Percentiles rank a stretch among this genome's conserved stretches.
Evolutionary conservation across 2,113 vertebrate species (phyloP).

Genomic region (Nanger granti): DNA sequence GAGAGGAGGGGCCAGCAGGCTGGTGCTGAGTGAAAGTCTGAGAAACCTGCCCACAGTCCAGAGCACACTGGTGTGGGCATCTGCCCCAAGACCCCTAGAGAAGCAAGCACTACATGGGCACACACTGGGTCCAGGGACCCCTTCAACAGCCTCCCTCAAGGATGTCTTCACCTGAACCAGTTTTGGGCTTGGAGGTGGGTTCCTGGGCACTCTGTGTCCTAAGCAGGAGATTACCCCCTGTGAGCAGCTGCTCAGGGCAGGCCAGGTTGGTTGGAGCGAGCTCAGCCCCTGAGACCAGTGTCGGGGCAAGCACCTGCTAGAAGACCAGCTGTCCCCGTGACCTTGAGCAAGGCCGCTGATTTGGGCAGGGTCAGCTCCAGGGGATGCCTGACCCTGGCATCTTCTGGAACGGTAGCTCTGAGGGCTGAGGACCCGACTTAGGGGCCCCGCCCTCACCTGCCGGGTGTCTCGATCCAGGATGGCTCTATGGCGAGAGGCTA

Average conservation of each 20-base stretch:
- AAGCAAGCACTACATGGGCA: too few species aligned
- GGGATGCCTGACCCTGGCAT: neutral
- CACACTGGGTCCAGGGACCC: accelerated
- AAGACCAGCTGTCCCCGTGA: accelerated
- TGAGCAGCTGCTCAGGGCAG: accelerated
- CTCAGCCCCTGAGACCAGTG: neutral
- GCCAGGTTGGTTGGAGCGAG: accelerated
- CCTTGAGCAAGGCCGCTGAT: neutral
- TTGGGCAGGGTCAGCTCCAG: neutral
- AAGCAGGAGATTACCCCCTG: neutral
- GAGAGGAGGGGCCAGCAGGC: neutral
- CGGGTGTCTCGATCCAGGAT: conserved; percentile 70
- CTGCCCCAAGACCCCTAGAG: too few species aligned
- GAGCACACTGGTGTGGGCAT: neutral
- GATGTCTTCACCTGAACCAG: accelerated
- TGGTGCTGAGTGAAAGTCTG: neutral
- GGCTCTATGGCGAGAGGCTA: conserved; percentile 89
- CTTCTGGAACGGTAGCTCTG: neutral
- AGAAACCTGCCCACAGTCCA: neutral
- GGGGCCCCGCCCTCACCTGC: neutral
- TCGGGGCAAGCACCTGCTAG: accelerated
- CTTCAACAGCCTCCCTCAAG: neutral
- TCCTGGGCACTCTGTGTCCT: too few species aligned
- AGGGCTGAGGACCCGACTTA: accelerated
- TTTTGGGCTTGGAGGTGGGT: accelerated